Evolutionary conservation across 2,113 vertebrate genomes (phyloP), one percentile per base, ranked within the genome.

Genomic region (Salvelinus alpinus): DNA sequence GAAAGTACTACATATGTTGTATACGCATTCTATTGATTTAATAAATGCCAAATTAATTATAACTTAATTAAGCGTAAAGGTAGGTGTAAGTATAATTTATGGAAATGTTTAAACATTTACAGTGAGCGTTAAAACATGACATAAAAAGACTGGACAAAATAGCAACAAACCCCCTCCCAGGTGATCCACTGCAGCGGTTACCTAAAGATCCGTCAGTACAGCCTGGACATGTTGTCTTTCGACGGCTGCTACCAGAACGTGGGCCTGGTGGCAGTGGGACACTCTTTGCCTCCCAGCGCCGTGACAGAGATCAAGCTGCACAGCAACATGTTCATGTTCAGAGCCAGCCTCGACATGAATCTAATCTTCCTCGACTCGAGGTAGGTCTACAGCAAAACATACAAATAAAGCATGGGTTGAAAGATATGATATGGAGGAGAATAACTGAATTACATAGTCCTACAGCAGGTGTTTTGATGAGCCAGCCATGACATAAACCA

Each of bases 281-380:
- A 99, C 89, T 99, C 97, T 0, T 88, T 99, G 75, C 97, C 97
- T 0, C 97, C 97, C 76, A 98, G 97, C 14, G 97, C 97, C 0
- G 96, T 99, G 76, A 99, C 97, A 0, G 97, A 99, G 83, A 99
- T 99, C 91, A 99, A 99, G 82, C 94, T 99, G 25, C 96, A 99
- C 89, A 98, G 97, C 87, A 99, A 99, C 86, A 99, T 99, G 97
- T 99, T 99, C 82, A 99, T 99, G 97, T 99, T 99, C 88, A 94
- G 97, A 48, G 97, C 97, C 91, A 98, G 97, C 74, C 90, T 99
- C 77, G 97, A 99, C 88, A 99, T 99, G 97, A 99, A 99, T 84
- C 96, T 99, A 79, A 99, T 99, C 85, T 99, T 99, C 83, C 90
- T 99, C 64, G 97, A 99, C 89, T 98, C 97, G 88, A 97, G 97